Evolutionary conservation across 2,113 vertebrate genomes (phyloP).

Genomic region (Okapia johnstoni): DNA sequence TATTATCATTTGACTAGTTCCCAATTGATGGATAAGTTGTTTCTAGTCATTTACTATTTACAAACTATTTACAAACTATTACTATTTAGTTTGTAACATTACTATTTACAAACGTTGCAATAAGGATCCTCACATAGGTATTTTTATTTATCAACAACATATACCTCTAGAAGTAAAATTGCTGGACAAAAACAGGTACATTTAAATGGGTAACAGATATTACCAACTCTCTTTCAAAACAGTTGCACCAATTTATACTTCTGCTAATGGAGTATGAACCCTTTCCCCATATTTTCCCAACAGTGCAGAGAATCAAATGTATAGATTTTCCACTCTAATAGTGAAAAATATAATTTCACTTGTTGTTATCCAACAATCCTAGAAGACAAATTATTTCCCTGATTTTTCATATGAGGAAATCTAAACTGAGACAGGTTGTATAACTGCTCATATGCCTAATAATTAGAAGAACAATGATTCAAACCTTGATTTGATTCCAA

Average conservation of each 20-base stretch:
- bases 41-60: not conserved
- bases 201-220: not conserved
- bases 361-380: not conserved
- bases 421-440: not conserved
- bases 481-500: not conserved
- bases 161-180: slow-evolving; percentile 3
- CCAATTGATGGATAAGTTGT: not conserved
- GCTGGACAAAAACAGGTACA: not conserved
- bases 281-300: slow-evolving; percentile 12
- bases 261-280: not conserved
- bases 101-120: not conserved
- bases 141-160: not conserved
- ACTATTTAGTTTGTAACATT: too few species aligned
- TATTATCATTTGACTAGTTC: not conserved
- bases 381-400: not conserved
- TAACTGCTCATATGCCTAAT: not conserved
- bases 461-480: not conserved
- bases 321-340: not conserved
- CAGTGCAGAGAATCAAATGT: not conserved
- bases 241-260: not conserved
- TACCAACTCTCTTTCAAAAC: not conserved
- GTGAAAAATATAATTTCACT: not conserved
- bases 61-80: too few species aligned
- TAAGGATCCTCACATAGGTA: not conserved
- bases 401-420: slow-evolving; percentile 4